Conservation (phyloP, 2,797 vertebrate genomes). For the Gobio occitaniae region DNA sequence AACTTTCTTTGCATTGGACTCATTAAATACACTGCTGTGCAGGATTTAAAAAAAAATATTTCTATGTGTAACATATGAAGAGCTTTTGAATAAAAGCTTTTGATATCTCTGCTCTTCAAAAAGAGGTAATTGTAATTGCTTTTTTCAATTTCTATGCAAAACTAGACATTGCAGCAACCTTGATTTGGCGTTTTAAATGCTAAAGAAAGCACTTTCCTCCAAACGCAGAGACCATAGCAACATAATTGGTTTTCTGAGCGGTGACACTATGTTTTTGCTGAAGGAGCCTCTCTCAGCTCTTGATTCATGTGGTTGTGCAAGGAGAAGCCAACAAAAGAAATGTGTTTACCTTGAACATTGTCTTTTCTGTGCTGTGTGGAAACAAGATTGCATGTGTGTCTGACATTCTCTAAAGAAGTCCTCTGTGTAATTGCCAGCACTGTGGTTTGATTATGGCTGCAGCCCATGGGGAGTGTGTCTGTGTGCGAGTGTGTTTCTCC, state of each 20-base stretch:
- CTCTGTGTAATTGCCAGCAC: conserved; percentile 32
- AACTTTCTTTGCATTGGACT: neutral
- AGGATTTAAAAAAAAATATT: too few species aligned
- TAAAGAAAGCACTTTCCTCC: conserved; percentile 25
- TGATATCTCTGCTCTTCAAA: neutral
- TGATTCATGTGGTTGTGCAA: neutral
- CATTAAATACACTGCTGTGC: neutral
- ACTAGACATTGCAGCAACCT: conserved; percentile 10
- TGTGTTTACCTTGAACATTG: conserved; percentile 45
- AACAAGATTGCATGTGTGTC: conserved; percentile 32
- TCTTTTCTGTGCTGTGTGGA: conserved; percentile 13
- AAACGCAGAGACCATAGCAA: conserved; percentile 11
- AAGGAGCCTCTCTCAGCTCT: conserved; percentile 17
- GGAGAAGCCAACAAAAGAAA: conserved; percentile 28
- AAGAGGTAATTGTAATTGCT: neutral
- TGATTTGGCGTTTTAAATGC: conserved; percentile 9
- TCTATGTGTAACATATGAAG: neutral
- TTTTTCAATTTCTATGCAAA: conserved; percentile 18
- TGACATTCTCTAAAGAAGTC: conserved; percentile 40
- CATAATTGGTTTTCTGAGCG: conserved; percentile 30
- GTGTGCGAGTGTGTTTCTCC: neutral
- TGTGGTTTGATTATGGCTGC: conserved; percentile 17
- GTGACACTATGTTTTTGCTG: conserved; percentile 37
- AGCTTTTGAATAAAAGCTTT: conserved; percentile 5
- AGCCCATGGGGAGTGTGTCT: conserved; percentile 6